Evolutionary conservation across 2,797 vertebrate species (phyloP), one percentile per base, ranked within the genome.

Genomic region (Danio tinwini): DNA sequence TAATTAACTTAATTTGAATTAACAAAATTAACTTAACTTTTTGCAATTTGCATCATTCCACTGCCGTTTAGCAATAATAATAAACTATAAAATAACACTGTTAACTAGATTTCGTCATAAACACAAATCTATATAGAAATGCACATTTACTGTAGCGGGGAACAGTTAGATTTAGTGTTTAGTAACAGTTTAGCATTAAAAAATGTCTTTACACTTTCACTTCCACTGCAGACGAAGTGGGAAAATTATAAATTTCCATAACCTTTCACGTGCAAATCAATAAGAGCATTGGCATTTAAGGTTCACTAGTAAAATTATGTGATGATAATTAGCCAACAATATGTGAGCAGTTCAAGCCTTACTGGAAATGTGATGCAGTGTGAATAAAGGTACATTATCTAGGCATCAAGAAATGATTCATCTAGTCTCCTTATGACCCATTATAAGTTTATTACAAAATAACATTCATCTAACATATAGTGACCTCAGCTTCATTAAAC

Each of bases 261-360:
- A 40, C 3, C 64, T 29, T 49, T 49, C 7, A 12, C n/a, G 8
- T 40, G 67, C 16, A 17, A 40, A 37, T 40, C 6, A 40, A 52
- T 53, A 5, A 70, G 49, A 53, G 50, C n/a, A 53, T 53, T 29
- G 64, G 12, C 6, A 65, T 65, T 69, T 69, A 69, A 39, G 14
- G 16, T 50, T 69, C 16, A 29, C 19, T 40, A 5, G 8, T 37
- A 12, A 17, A 21, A 7, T 49, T 37, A 37, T 62, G 14, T 19
- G 16, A 69, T 4, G 13, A 49, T 8, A 5, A 74, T 17, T 7
- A 73, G 6, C 61, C 40, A 47, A 40, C 6, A 50, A 17, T 1
- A 61, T 37, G 14, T 17, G 10, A 61, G 58, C 58, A 39, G 65
- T 5, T 37, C 64, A 50, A 10, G 29, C 13, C 12, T 68, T 55